Evolutionary conservation across 2,797 vertebrate genomes (phyloP).

Genomic region (Xenopus petersii): DNA sequence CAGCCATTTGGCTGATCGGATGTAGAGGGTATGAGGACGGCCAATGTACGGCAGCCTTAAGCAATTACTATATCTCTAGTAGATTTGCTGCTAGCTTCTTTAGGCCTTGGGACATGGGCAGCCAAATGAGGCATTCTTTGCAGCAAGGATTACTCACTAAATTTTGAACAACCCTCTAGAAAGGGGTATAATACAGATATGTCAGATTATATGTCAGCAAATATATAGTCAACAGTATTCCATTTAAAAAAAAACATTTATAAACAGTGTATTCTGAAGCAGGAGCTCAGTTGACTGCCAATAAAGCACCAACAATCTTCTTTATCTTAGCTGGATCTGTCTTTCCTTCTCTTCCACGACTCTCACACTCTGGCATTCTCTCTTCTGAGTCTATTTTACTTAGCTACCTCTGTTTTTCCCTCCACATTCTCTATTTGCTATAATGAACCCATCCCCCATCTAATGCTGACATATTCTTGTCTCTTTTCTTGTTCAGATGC

Average conservation of each 20-base stretch:
- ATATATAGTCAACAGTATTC: neutral
- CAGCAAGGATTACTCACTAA: no score
- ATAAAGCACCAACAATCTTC: neutral
- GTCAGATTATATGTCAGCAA: neutral
- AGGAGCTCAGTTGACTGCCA: neutral
- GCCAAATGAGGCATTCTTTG: no score
- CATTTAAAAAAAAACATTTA: neutral
- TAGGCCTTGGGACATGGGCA: no score
- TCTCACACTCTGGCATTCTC: slow-evolving; percentile 13
- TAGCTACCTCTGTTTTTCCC: slow-evolving; percentile 15
- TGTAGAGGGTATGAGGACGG: no score
- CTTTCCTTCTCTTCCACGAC: slow-evolving; percentile 10
- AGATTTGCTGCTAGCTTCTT: no score
- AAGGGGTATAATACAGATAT: no score
- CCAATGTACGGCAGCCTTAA: no score
- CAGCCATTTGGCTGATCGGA: no score
- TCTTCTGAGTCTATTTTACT: slow-evolving; percentile 8
- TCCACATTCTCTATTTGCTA: neutral
- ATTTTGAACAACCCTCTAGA: no score
- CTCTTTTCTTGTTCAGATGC: slow-evolving; percentile 35
- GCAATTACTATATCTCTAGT: no score
- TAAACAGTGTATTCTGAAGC: neutral
- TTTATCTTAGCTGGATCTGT: neutral
- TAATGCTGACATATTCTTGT: slow-evolving; percentile 32
- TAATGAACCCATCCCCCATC: slow-evolving; percentile 3